These are phyloP conservation scores for Puntigrus tetrazona DNA, from an alignment of 2,113 vertebrate genomes.

Conservation along the genomic window DNA sequence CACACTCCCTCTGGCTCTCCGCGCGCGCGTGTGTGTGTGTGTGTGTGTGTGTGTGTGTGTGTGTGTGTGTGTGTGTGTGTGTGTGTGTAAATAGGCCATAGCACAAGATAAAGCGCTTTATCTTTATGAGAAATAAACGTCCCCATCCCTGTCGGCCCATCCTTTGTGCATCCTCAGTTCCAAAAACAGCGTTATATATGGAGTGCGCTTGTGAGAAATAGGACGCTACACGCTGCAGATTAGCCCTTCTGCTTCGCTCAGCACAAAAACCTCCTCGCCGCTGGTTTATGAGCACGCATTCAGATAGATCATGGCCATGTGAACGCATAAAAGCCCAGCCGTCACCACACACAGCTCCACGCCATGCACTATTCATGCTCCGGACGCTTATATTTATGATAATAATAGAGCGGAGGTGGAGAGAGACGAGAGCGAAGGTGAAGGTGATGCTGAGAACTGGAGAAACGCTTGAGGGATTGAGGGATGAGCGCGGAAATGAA, in stretches of 20 bases:
- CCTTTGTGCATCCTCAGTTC: constrained; percentile 40
- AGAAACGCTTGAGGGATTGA: no score
- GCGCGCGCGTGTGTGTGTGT: constrained; percentile 33
- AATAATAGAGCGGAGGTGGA: constrained; percentile 16
- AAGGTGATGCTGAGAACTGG: constrained; percentile 24
- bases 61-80: constrained; percentile 1
- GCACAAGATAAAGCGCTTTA: constrained; percentile 58
- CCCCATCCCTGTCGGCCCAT: constrained; percentile 42
- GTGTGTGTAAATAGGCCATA: constrained; percentile 56
- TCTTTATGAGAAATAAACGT: constrained; percentile 57
- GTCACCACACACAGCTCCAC: constrained; percentile 13
- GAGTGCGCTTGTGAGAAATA: constrained; percentile 46
- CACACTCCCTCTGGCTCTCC: constrained; percentile 9
- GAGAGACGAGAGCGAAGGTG: not conserved
- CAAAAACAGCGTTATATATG: constrained; percentile 56
- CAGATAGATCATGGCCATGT: constrained; percentile 49
- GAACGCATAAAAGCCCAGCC: constrained; percentile 46
- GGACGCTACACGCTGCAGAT: constrained; percentile 49
- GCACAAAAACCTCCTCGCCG: constrained; percentile 34
- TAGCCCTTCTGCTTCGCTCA: constrained; percentile 50
- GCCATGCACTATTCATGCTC: constrained; percentile 53
- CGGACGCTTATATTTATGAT: constrained; percentile 26
- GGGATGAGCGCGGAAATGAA: no score
- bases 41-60: constrained; percentile 32
- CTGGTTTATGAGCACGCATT: constrained; percentile 27